phyloP scores from a whole-genome alignment of 2,888 invertebrate species.

The Heteromurus nitidus region DNA sequence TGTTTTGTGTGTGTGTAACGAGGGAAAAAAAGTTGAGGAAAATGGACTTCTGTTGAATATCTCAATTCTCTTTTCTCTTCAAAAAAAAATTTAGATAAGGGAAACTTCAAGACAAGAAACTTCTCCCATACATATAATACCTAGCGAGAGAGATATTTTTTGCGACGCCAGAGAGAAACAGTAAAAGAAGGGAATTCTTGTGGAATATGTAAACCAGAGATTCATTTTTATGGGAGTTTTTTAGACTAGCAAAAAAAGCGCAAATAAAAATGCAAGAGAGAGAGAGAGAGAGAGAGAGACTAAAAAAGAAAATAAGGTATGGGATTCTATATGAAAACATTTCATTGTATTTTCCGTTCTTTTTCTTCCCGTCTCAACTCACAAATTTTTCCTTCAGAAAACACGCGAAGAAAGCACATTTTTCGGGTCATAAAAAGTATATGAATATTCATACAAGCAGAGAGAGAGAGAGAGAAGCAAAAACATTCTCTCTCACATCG shows the following conservation, averaged over 20 bases:
- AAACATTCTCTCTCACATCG: not conserved
- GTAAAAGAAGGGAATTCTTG: not conserved
- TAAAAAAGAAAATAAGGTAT: not conserved
- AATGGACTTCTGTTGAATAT: constrained; percentile 18
- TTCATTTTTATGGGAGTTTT: not conserved
- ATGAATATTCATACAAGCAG: too few species aligned
- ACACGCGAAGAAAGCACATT: not conserved
- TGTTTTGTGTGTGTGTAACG: not conserved
- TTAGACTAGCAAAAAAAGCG: too few species aligned
- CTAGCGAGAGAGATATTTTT: not conserved
- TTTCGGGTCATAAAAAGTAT: constrained; percentile 18
- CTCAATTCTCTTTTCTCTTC: constrained; percentile 23
- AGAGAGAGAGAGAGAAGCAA: too few species aligned
- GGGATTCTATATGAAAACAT: constrained; percentile 10
- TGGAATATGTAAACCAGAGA: not conserved
- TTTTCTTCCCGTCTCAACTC: too few species aligned
- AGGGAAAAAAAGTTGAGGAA: too few species aligned
- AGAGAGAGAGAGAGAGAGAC: not conserved
- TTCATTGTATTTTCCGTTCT: constrained; percentile 12
- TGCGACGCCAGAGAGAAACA: not conserved
- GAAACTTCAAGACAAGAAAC: too few species aligned
- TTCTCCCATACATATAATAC: not conserved
- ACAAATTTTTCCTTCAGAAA: too few species aligned
- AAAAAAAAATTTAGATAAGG: not conserved
- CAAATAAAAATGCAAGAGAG: not conserved